Evolutionary conservation across 2,113 vertebrate species (phyloP).

Genomic region (Scortum barcoo): DNA sequence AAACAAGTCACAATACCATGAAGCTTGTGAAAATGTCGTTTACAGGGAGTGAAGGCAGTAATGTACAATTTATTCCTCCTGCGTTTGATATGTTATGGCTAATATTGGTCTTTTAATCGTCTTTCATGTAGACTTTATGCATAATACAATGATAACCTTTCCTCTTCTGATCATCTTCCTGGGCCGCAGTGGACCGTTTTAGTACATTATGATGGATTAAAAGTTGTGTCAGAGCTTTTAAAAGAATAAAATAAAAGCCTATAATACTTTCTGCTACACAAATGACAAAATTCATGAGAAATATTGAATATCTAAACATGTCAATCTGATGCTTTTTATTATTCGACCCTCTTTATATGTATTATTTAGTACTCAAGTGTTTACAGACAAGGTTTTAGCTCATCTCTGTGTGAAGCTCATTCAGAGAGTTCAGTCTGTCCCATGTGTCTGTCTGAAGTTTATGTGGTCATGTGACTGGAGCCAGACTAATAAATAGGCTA

Average conservation of each 20-base stretch:
- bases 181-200: neutral
- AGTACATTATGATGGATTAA: neutral
- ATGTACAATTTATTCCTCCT: neutral
- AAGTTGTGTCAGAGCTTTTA: neutral
- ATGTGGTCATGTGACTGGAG: constrained; percentile 9
- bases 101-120: neutral
- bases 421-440: neutral
- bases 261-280: neutral
- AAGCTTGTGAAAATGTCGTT: no score
- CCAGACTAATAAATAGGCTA: neutral
- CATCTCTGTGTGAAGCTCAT: neutral
- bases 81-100: neutral
- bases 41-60: neutral
- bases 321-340: neutral
- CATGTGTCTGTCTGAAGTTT: neutral
- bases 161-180: neutral
- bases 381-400: neutral
- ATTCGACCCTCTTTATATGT: no score
- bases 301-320: no score
- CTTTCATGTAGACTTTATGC: neutral
- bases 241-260: neutral
- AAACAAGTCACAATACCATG: neutral
- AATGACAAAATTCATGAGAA: no score
- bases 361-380: no score
- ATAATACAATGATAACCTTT: neutral